Evolutionary conservation across 2,797 vertebrate species (phyloP).

Genomic region (Dryobates pubescens): DNA sequence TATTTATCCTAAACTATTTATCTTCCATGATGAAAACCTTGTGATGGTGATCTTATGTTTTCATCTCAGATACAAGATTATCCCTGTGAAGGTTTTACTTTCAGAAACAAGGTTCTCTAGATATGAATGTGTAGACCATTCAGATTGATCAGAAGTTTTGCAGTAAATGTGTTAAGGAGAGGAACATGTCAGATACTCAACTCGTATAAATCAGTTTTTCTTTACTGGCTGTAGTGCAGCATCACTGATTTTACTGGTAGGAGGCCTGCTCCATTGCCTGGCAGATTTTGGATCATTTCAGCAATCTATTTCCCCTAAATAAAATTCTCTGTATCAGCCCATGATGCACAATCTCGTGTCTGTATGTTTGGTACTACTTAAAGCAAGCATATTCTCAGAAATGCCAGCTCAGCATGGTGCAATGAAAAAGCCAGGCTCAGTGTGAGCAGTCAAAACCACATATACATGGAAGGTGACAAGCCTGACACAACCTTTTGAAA

Average conservation of each 20-base stretch:
- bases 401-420: neutral
- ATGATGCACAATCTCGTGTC: neutral
- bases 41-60: neutral
- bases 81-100: neutral
- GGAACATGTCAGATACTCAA: neutral
- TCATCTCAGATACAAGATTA: neutral
- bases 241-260: neutral
- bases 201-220: neutral
- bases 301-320: neutral
- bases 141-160: neutral
- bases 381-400: neutral
- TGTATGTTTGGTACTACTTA: neutral
- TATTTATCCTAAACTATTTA: neutral
- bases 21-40: neutral
- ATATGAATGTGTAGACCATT: neutral
- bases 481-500: slow-evolving; percentile 25
- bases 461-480: neutral
- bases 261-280: neutral
- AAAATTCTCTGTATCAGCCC: neutral
- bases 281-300: neutral
- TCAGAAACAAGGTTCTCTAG: neutral
- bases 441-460: neutral
- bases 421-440: slow-evolving; percentile 24
- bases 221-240: neutral
- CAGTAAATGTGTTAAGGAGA: neutral